Evolutionary conservation across 2,113 vertebrate genomes (phyloP), one percentile per base, ranked within the genome.

Genomic region (Melanocharis versteri): DNA sequence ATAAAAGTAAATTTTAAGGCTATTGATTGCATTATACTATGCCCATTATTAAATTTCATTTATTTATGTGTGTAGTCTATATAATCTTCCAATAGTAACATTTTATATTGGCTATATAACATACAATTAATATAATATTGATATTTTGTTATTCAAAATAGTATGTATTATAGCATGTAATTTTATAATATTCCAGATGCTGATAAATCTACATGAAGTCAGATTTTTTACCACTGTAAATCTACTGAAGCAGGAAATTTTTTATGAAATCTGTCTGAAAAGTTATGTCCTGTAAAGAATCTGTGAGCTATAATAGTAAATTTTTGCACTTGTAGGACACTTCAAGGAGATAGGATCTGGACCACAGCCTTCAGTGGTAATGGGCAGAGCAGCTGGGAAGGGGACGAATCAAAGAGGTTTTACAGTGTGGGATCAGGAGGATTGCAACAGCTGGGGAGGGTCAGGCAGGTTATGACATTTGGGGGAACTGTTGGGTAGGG

Each of bases 401-500:
- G 93, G 91, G 94, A 91, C 71, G 88, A 94, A 93, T 96, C 92
- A 95, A 94, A 96, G 93, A 97, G 94, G 70, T 95, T 96, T 96
- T 96, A 48, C 90, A 89, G 60, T 81, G 71, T 92, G 93, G 85
- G 94, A 95, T 92, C 88, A 78, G 87, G 96, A 96, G 93, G 71
- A 93, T 70, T 96, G 79, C 82, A 96, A 90, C 95, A 96, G 95
- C 96, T 96, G 95, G 93, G 85, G 60, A 83, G 88, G 87, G 95
- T 92, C 92, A 92, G 83, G 85, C 31, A 87, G 93, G 92, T 95
- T 92, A 86, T 88, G 85, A 88, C 95, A 94, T 96, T 80, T 88
- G 94, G 71, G 94, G 90, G 51, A 95, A 68, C 75, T 73, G 60
- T 86, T 94, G 90, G 79, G 90, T 75, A 92, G 68, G 83, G 90